Evolutionary conservation across 1,140 invertebrate species (phyloP), one percentile per base, ranked within the genome.

Genomic region (Hestina assimilis): DNA sequence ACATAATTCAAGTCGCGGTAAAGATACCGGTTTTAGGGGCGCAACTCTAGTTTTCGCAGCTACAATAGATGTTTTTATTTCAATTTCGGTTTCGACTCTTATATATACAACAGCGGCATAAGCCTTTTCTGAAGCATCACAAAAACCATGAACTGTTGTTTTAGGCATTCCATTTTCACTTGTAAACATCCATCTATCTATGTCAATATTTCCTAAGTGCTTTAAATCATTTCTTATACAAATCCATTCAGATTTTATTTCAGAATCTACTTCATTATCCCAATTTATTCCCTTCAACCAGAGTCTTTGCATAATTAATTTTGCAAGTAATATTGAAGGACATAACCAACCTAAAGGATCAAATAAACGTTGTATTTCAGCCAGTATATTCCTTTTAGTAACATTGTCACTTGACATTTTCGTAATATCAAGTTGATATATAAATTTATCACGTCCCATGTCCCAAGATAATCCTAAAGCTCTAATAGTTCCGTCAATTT

Each of bases 331-430:
- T 6, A 71, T 69, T 1, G 54, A 47, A 33, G 78, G 74, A 17
- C 67, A 54, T 53, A 81, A 46, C 72, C 72, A 78, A 0, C 77
- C 74, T 4, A 79, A 54, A 12, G 80, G 78, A 40, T 83, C 74
- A 31, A 31, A 31, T 6, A 12, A 12, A 5, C 14, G 11, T 12
- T 31, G 29, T 31, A 31, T 31, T 31, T 31, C 29, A 31, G 29
- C 11, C 14, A 31, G 14, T 31, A 31, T 31, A 4, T n/a, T 31
- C 14, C 29, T 31, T 31, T 31, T 31, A 12, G 29, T 12, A 1
- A 31, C n/a, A n/a, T n/a, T 31, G 29, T 12, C 29, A 4, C 14
- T 31, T 4, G 29, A 1, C 14, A 31, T 12, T 12, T n/a, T 0
- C 11, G 29, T n/a, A 12, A 31, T n/a, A 14, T 31, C 14, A 12